Percentiles rank a stretch among this genome's conserved stretches.
Conservation (phyloP, 2,888 invertebrate genomes). For the Oxytorus armatus region DNA sequence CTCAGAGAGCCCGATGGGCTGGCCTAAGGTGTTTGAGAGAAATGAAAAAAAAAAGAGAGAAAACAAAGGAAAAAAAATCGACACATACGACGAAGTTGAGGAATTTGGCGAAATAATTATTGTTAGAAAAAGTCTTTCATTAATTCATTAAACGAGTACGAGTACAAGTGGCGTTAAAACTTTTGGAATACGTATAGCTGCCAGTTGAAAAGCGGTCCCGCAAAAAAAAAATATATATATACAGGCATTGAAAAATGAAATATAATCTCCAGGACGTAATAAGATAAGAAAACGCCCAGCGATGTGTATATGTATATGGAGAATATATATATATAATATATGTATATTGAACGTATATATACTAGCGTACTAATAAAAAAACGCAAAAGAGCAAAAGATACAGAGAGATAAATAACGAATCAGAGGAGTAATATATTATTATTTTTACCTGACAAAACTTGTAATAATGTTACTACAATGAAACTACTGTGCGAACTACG, state of each 20-base stretch:
- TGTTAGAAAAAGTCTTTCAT: slow-evolving; percentile 79
- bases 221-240: slow-evolving; percentile 30
- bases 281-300: slow-evolving; percentile 24
- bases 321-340: slow-evolving; percentile 67
- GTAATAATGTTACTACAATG: slow-evolving; percentile 77
- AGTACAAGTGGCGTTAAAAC: slow-evolving; percentile 74
- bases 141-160: slow-evolving; percentile 77
- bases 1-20: background rate
- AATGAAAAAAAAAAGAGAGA: slow-evolving; percentile 13
- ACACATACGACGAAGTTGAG: slow-evolving; percentile 63
- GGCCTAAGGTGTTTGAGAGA: slow-evolving; percentile 35
- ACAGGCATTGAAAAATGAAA: no score
- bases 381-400: slow-evolving; percentile 61
- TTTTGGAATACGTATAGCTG: slow-evolving; percentile 49
- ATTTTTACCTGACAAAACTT: slow-evolving; percentile 79
- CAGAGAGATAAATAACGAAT: slow-evolving; percentile 73
- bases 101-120: slow-evolving; percentile 72
- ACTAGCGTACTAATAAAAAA: slow-evolving; percentile 41
- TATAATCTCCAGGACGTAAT: slow-evolving; percentile 45
- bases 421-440: slow-evolving; percentile 78
- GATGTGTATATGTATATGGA: slow-evolving; percentile 66
- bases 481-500: slow-evolving; percentile 59
- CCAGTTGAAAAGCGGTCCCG: slow-evolving; percentile 48
- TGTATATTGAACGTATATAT: slow-evolving; percentile 71
- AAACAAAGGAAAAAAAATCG: no score